Conservation (phyloP, 1,140 invertebrate species). For the Nomia melanderi region DNA sequence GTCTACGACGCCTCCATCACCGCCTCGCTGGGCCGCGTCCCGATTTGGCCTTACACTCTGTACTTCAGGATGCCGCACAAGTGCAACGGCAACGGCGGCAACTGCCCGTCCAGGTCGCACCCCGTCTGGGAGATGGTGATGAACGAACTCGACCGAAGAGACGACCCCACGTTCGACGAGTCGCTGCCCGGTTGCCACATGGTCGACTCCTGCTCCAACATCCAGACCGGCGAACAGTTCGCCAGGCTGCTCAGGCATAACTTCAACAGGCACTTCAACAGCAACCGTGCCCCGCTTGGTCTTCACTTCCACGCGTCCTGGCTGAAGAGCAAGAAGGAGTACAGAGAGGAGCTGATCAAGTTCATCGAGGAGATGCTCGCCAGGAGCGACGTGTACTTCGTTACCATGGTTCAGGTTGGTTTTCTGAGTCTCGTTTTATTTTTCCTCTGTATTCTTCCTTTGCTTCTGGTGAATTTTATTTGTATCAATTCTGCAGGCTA, state of each 20-base stretch:
- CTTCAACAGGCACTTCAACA: slow-evolving; percentile 95
- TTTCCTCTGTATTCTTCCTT: too few relatives aligned
- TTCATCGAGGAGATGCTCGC: slow-evolving; percentile 96
- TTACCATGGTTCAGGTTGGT: slow-evolving; percentile 91
- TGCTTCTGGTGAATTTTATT: too few relatives aligned
- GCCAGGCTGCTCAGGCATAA: slow-evolving; percentile 93
- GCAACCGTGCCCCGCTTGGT: slow-evolving; percentile 95
- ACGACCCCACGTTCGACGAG: slow-evolving; percentile 95
- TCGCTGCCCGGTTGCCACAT: slow-evolving; percentile 95
- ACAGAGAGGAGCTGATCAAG: slow-evolving; percentile 94
- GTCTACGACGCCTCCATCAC: slow-evolving; percentile 97
- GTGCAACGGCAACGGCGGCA: slow-evolving; percentile 95
- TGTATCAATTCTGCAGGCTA: too few relatives aligned
- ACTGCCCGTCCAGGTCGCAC: slow-evolving; percentile 93
- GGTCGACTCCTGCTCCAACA: slow-evolving; percentile 96
- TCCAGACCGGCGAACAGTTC: slow-evolving; percentile 94
- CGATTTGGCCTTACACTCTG: slow-evolving; percentile 97
- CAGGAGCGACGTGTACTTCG: slow-evolving; percentile 96
- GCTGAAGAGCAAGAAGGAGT: slow-evolving; percentile 96
- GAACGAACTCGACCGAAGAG: slow-evolving; percentile 95
- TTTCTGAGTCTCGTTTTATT: not conserved
- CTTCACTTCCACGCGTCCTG: slow-evolving; percentile 97
- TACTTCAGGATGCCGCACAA: slow-evolving; percentile 98
- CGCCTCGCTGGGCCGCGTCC: slow-evolving; percentile 91
- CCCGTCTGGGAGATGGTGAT: slow-evolving; percentile 98